phyloP scores from a whole-genome alignment of 2,888 invertebrate species.

The Drosophila aldrichi region DNA sequence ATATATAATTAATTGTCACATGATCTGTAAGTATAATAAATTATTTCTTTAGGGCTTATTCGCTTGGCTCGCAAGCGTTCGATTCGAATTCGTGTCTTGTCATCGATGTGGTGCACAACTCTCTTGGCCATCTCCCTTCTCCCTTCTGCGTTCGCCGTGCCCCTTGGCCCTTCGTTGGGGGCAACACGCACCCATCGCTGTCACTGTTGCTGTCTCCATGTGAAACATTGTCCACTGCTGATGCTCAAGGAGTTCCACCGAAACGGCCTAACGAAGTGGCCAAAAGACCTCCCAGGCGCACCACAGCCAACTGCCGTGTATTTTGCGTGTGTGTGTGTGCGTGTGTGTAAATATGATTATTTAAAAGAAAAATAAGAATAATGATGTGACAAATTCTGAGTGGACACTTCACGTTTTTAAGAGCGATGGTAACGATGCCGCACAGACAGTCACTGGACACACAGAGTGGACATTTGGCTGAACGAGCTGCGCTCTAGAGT shows the following conservation, averaged over 20 bases:
- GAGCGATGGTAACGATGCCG: conserved; percentile 41
- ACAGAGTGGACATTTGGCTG: conserved; percentile 53
- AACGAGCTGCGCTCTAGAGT: conserved; percentile 35
- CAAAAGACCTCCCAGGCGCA: conserved; percentile 68
- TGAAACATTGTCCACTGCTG: conserved; percentile 66
- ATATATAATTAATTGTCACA: conserved; percentile 21
- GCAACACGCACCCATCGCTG: conserved; percentile 28
- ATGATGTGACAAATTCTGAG: conserved; percentile 82
- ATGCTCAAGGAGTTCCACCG: conserved; percentile 67
- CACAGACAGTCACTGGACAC: conserved; percentile 33
- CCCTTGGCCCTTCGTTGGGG: neutral
- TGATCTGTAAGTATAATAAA: conserved; percentile 34
- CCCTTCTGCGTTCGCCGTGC: neutral
- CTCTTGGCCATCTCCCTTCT: rapidly evolving
- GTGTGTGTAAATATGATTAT: conserved; percentile 58
- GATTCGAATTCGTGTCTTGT: conserved; percentile 25
- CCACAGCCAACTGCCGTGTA: conserved; percentile 20
- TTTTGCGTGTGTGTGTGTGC: conserved; percentile 13
- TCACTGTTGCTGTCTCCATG: conserved; percentile 51
- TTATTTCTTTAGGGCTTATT: conserved; percentile 5
- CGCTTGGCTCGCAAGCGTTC: neutral
- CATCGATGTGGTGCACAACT: conserved; percentile 6
- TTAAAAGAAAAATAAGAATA: conserved; percentile 81
- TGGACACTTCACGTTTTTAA: conserved; percentile 71
- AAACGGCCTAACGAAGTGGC: conserved; percentile 73